Conservation (phyloP, 1,140 invertebrate species). For the fruit fly (Drosophila melanogaster) region DNA sequence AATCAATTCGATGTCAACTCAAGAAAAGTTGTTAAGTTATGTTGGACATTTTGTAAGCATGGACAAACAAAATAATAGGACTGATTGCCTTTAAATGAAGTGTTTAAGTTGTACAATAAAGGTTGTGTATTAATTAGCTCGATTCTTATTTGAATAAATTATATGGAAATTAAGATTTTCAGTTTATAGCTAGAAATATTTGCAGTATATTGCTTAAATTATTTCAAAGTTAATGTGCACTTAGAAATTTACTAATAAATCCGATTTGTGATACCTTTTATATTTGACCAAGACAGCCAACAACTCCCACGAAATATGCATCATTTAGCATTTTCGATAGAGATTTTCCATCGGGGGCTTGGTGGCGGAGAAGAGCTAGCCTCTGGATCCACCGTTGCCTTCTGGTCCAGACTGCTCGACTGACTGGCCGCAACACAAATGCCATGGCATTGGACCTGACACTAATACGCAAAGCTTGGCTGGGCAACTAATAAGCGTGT, state of each 20-base stretch:
- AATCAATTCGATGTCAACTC: slow-evolving; percentile 45
- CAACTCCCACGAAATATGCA: slow-evolving; percentile 68
- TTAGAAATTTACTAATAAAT: not conserved
- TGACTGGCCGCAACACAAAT: slow-evolving; percentile 60
- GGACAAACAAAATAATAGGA: too few relatives aligned
- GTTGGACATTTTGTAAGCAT: too few relatives aligned
- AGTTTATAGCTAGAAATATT: too few relatives aligned
- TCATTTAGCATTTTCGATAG: slow-evolving; percentile 60
- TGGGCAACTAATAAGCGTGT: slow-evolving; percentile 73
- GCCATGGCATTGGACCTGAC: slow-evolving; percentile 69
- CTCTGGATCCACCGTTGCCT: slow-evolving; percentile 13
- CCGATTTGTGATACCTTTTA: not conserved
- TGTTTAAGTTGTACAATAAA: too few relatives aligned
- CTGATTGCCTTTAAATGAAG: too few relatives aligned
- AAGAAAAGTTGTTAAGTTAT: not conserved
- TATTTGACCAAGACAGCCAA: not conserved
- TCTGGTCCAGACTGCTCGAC: slow-evolving; percentile 36
- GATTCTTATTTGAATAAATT: too few relatives aligned
- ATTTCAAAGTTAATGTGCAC: not conserved
- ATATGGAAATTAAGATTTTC: too few relatives aligned
- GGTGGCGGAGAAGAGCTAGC: slow-evolving; percentile 1
- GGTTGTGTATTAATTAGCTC: too few relatives aligned
- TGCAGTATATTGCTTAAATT: too few relatives aligned
- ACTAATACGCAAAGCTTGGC: slow-evolving; percentile 75
- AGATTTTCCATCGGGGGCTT: slow-evolving; percentile 17